These are phyloP conservation scores for Samia ricini DNA, from an alignment of 1,140 invertebrate species.

Conservation along the genomic window DNA sequence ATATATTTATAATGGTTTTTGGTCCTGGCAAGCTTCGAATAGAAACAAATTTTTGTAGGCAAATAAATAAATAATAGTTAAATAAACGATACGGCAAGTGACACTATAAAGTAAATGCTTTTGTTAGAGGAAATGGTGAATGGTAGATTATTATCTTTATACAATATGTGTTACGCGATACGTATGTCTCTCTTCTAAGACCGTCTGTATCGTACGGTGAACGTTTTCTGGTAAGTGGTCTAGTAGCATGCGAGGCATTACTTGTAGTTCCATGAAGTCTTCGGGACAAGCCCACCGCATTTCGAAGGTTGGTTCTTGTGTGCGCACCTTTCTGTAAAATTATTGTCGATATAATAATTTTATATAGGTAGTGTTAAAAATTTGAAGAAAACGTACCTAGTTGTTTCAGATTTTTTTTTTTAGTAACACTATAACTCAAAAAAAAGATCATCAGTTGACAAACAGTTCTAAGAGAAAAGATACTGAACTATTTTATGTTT, in stretches of 20 bases:
- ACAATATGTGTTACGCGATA: constrained; percentile 69
- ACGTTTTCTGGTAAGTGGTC: constrained; percentile 87
- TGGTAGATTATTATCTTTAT: constrained; percentile 21
- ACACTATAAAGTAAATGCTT: constrained; percentile 19
- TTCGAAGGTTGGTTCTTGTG: constrained; percentile 81
- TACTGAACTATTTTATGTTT: too few species aligned
- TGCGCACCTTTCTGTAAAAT: constrained; percentile 77
- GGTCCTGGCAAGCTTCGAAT: constrained; percentile 10
- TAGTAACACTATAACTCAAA: too few species aligned
- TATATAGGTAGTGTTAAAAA: too few species aligned
- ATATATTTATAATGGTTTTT: constrained; percentile 1
- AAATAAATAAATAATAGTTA: neutral
- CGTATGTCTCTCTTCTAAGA: constrained; percentile 77
- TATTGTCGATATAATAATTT: too few species aligned
- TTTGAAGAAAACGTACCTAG: too few species aligned
- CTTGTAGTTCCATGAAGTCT: constrained; percentile 85
- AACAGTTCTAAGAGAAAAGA: too few species aligned
- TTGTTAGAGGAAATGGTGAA: constrained; percentile 17
- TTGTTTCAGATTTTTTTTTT: too few species aligned
- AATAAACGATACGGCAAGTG: constrained; percentile 2
- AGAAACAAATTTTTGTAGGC: neutral
- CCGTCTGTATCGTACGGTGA: constrained; percentile 80
- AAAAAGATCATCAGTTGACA: too few species aligned
- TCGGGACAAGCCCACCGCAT: constrained; percentile 87
- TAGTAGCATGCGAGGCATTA: constrained; percentile 87